These are phyloP conservation scores for Drosophila subobscura DNA, from an alignment of 1,140 invertebrate genomes.

Conservation along the genomic window DNA sequence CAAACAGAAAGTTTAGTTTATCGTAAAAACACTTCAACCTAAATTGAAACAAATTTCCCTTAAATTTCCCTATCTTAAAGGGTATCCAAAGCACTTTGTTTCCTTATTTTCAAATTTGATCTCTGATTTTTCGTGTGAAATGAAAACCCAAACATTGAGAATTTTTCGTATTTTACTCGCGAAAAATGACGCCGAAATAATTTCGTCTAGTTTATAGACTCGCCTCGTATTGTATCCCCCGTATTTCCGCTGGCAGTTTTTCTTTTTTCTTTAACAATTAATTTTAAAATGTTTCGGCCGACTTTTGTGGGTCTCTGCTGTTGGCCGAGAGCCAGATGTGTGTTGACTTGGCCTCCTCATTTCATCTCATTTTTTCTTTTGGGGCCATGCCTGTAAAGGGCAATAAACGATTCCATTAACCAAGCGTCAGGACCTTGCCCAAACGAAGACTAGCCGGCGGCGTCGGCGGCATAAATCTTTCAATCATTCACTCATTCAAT, in stretches of 20 bases:
- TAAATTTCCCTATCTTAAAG: too few species aligned
- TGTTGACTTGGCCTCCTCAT: constrained; percentile 58
- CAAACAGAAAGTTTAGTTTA: too few species aligned
- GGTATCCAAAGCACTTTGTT: too few species aligned
- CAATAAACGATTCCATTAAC: constrained; percentile 52
- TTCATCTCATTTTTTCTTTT: constrained; percentile 23
- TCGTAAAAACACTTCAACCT: too few species aligned
- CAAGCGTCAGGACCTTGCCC: constrained; percentile 14
- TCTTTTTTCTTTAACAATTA: constrained; percentile 41
- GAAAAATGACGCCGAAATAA: constrained; percentile 64
- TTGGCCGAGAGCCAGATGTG: constrained; percentile 55
- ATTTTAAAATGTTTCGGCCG: constrained; percentile 35
- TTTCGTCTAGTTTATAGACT: constrained; percentile 40
- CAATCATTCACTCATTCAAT: too few species aligned
- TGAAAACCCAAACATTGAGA: constrained; percentile 36
- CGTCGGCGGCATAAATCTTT: too few species aligned
- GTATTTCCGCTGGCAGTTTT: constrained; percentile 42
- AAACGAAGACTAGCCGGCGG: too few species aligned
- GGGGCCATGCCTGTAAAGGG: constrained; percentile 52
- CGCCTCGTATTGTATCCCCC: constrained; percentile 2
- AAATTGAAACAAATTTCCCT: too few species aligned
- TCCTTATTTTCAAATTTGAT: not conserved
- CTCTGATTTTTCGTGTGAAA: not conserved
- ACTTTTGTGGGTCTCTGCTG: constrained; percentile 10
- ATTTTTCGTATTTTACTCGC: constrained; percentile 25